Evolutionary conservation across 2,113 vertebrate species (phyloP), one percentile per base, ranked within the genome.

Genomic region (Piprites chloris): DNA sequence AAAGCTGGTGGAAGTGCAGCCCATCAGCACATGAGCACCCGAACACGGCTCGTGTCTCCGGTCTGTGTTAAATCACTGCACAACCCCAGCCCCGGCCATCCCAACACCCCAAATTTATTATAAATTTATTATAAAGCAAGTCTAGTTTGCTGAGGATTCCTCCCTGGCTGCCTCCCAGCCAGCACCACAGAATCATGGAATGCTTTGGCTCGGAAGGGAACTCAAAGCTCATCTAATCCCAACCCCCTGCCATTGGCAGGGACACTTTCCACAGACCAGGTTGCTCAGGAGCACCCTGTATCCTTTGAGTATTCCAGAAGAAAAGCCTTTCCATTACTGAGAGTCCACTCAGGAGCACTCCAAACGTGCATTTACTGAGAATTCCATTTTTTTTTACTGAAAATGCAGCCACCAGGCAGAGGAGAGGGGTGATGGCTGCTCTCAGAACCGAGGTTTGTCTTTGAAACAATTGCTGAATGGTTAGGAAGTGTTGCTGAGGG

Each of bases 381-480:
- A 90, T 12, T 16, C 22, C 13, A 11, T 0, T 0, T 16, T 63
- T 52, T 74, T 80, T 26, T 5, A 21, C 16, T 42, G 44, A 8
- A 50, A 85, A 49, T 1, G 7, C 49, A 50, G 49, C 8, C 12
- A 4, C 30, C 30, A 28, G 35, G 8, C 22, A 1, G 42, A 53
- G 39, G 46, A 47, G 39, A 2, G 24, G 28, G 18, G 11, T 26
- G 49, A 41, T 1, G 2, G 35, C 6, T 4, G 9, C 22, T 21
- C 13, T 6, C 12, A 4, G 32, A 59, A 10, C 39, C 0, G 0
- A 42, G 42, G 12, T 30, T 68, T 42, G 26, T 39, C n/a, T 35
- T 32, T 1, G 0, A 44, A 56, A 28, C 6, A 2, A 1, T 52
- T 19, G 33, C 3, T 12, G 23, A 26, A 66, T 4, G 58, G 35